These are phyloP conservation scores for Petrocephalus sullivani DNA, from an alignment of 2,797 vertebrate species.

Conservation along the genomic window DNA sequence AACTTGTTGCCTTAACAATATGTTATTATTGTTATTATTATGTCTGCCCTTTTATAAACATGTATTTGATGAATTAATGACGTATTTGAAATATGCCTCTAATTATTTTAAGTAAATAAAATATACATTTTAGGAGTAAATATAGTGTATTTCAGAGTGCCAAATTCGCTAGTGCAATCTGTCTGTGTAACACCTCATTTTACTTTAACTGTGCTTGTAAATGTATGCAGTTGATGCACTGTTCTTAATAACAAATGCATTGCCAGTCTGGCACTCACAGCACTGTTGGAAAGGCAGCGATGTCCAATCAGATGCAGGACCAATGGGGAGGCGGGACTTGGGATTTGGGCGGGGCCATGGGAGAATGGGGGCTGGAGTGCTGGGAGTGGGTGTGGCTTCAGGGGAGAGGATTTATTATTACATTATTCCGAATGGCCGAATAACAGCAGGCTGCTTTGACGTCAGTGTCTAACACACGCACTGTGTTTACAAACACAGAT, in stretches of 20 bases:
- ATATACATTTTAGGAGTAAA: neutral
- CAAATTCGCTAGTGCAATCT: neutral
- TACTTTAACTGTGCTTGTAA: neutral
- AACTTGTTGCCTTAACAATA: neutral
- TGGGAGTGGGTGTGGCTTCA: neutral
- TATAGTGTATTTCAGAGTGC: neutral
- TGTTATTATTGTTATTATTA: neutral
- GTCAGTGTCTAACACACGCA: constrained; percentile 17
- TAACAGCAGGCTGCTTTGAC: neutral
- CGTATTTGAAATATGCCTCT: neutral
- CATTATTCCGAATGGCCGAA: neutral
- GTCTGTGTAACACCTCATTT: neutral
- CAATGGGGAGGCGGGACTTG: neutral
- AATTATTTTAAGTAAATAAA: neutral
- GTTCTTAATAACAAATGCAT: neutral
- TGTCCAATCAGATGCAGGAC: neutral
- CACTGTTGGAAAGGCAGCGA: neutral
- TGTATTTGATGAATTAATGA: neutral
- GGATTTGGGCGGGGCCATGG: neutral
- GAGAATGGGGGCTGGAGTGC: neutral
- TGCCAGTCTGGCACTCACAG: neutral
- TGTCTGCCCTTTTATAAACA: neutral
- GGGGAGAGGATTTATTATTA: neutral
- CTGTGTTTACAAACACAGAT: constrained; percentile 30
- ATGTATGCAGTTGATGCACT: neutral